Base-by-base conservation (phyloP, 2,113 vertebrate species). In the Lampris megalopsis region DNA sequence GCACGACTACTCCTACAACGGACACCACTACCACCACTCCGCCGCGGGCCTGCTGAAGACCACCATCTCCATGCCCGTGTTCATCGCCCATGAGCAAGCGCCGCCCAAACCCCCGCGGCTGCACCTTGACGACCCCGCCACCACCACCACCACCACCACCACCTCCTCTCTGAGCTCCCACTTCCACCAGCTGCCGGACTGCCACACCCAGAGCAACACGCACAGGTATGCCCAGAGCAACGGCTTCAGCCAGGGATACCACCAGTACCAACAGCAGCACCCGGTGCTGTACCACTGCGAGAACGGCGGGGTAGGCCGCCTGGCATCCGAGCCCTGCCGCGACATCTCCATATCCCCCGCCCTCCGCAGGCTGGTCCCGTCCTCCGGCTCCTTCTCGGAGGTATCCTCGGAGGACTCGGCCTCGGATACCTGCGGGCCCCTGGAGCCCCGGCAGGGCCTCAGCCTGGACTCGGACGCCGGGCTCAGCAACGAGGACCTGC, bases 71-170 rank as follows among this genome's bases (percentile, higher is more conserved):
- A 89, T 95, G 88, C 95, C 95, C 0, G 87, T 88, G 3, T 95
- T 95, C 76, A 68, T 93, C 11, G 71, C 86, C 43, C 93, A 91
- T 0, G 94, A 95, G 36, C 94, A 93, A 72, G 94, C 95, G 0
- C 95, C 95, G 0, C 95, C 95, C 40, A 96, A 96, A 70, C 95
- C 95, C 0, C 95, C 95, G 0, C 91, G 95, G 13, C 91, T 95
- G 1, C 95, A 95, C 88, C 86, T 95, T 66, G 94, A 94, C 5
- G 93, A 94, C 71, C 76, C 80, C 72, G 57, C 60, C 58, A 84
- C 3, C 36, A 81, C 9, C 70, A 74, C 11, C 78, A 68, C 4
- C 76, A 78, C 0, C 74, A 71, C 2, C 77, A 58, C 24, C 24
- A 24, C 24, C 24, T 0, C 24, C 24, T 24, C 24, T 24, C 24